Conservation (phyloP, 2,888 invertebrate species). For the Drosophila gaucha region DNA sequence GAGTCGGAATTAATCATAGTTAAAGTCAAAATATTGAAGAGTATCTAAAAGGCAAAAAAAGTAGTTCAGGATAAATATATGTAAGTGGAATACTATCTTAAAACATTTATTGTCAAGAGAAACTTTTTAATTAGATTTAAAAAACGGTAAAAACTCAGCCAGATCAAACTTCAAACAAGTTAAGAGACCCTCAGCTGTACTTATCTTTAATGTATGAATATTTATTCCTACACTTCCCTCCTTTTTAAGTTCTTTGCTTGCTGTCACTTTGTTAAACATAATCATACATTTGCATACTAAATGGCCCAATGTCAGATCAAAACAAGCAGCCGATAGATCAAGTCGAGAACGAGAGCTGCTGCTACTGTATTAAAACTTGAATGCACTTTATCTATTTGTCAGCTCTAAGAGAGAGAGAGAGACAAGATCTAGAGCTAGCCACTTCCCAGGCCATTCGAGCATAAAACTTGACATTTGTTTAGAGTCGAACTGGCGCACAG, state of each 20-base stretch:
- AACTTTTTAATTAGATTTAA: conserved; percentile 2
- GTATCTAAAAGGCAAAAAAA: too few relatives aligned
- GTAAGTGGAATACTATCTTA: not conserved
- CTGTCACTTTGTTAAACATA: conserved; percentile 41
- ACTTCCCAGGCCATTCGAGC: conserved; percentile 74
- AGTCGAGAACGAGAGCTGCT: conserved; percentile 23
- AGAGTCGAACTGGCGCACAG: conserved; percentile 49
- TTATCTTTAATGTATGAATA: conserved; percentile 6
- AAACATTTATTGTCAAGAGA: not conserved
- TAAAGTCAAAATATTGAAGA: too few relatives aligned
- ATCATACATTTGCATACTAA: conserved; percentile 60
- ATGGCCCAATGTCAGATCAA: conserved; percentile 55
- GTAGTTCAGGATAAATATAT: not conserved
- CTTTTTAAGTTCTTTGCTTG: not conserved
- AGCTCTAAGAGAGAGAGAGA: conserved; percentile 48
- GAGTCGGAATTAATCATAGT: too few relatives aligned
- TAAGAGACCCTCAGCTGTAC: not conserved
- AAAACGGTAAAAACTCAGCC: not conserved
- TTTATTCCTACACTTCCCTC: not conserved
- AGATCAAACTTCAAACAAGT: not conserved
- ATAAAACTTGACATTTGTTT: conserved; percentile 67
- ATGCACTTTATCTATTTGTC: conserved; percentile 75
- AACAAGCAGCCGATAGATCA: conserved; percentile 60
- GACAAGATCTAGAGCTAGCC: conserved; percentile 12
- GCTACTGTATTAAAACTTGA: conserved; percentile 40